Conservation (phyloP, 2,888 invertebrate genomes). For the Parnassius glacialis region DNA sequence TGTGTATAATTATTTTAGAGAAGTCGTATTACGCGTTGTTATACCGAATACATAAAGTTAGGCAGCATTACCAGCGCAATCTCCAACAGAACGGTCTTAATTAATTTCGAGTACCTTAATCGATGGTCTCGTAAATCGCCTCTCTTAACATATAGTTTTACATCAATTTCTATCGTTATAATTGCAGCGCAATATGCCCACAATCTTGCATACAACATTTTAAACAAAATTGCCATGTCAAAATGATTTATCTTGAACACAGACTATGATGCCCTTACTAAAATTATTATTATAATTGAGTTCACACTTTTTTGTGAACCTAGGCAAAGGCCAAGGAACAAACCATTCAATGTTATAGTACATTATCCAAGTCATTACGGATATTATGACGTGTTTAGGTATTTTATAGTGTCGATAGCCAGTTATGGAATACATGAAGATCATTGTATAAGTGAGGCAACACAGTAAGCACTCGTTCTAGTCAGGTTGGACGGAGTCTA, state of each 20-base stretch:
- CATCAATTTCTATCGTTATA: constrained; percentile 61
- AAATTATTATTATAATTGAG: constrained; percentile 4
- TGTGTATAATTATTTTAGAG: too few species aligned
- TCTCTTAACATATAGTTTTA: constrained; percentile 60
- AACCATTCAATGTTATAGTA: background rate
- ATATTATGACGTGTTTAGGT: background rate
- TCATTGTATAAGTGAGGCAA: constrained; percentile 68
- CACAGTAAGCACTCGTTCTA: constrained; percentile 71
- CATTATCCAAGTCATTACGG: too few species aligned
- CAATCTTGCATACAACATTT: constrained; percentile 47
- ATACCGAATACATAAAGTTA: too few species aligned
- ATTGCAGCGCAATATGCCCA: constrained; percentile 51
- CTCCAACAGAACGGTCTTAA: constrained; percentile 61
- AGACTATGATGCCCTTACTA: constrained; percentile 25
- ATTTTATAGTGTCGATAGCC: constrained; percentile 12
- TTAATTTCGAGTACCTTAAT: constrained; percentile 67
- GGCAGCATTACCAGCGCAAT: background rate
- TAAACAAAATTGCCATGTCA: constrained; percentile 54
- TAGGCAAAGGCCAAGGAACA: background rate
- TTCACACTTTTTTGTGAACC: background rate
- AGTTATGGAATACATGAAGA: constrained; percentile 57
- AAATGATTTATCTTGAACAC: constrained; percentile 49
- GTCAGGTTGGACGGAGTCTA: constrained; percentile 73
- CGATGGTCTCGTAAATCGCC: constrained; percentile 59
- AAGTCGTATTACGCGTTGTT: too few species aligned